These are phyloP conservation scores for Caenorhabditis wallacei DNA, from an alignment of 2,888 invertebrate species.

Conservation along the genomic window DNA sequence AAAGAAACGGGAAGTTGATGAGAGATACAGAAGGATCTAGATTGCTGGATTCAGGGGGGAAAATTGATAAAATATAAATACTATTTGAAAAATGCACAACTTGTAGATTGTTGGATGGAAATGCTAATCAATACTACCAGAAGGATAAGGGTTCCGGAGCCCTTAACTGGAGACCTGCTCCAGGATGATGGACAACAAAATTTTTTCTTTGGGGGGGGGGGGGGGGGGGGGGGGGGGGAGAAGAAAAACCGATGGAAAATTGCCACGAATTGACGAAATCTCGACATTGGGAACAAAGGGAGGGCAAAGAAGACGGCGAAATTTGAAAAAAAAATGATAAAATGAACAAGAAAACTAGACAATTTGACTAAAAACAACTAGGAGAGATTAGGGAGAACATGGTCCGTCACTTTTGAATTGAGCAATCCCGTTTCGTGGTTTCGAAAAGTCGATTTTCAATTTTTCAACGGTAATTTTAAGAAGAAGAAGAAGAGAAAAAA, in stretches of 20 bases:
- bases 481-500: background rate
- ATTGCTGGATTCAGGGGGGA: background rate
- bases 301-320: background rate
- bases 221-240: background rate
- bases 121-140: conserved; percentile 33
- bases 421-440: conserved; percentile 65
- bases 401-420: conserved; percentile 34
- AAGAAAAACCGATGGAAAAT: background rate
- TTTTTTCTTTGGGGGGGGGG: background rate
- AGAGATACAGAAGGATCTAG: conserved; percentile 30
- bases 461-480: background rate
- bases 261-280: conserved; percentile 59
- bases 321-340: conserved; percentile 11
- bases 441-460: conserved; percentile 48
- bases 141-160: background rate
- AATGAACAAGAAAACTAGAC: conserved; percentile 5
- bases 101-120: background rate
- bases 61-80: conserved; percentile 47
- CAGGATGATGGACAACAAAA: background rate
- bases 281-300: conserved; percentile 58
- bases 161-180: background rate
- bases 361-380: conserved; percentile 20
- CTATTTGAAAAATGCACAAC: conserved; percentile 30
- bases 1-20: background rate
- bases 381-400: background rate